Conservation (phyloP, 2,888 invertebrate species). For the Drosophila anomelani region DNA sequence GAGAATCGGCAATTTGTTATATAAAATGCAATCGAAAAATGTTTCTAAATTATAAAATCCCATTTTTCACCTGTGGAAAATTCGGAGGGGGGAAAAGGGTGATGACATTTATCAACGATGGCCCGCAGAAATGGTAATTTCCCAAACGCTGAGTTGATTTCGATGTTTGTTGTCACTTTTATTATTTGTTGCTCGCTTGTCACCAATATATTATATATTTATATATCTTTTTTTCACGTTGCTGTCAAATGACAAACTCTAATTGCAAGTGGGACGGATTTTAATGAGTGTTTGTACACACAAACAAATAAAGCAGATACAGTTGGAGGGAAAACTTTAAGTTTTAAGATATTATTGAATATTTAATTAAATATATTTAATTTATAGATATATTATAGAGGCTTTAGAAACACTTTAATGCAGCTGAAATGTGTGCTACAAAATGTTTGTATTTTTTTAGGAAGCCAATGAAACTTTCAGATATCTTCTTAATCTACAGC, state of each 20-base stretch:
- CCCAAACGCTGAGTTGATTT: constrained; percentile 11
- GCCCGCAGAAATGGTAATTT: constrained; percentile 8
- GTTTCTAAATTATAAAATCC: constrained; percentile 16
- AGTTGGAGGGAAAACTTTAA: neutral
- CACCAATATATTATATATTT: constrained; percentile 59
- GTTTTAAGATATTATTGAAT: no score
- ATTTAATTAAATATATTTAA: neutral
- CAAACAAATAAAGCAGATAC: constrained; percentile 5
- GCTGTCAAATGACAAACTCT: constrained; percentile 77
- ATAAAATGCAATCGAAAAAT: neutral
- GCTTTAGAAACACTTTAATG: no score
- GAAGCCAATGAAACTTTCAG: no score
- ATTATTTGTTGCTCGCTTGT: constrained; percentile 45
- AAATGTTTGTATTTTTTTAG: neutral
- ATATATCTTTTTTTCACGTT: constrained; percentile 30
- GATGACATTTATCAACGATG: constrained; percentile 38
- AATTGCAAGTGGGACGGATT: constrained; percentile 75
- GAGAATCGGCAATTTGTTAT: neutral
- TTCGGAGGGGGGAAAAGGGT: neutral
- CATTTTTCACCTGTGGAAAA: constrained; percentile 9
- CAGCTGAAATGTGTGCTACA: neutral
- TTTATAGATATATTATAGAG: no score
- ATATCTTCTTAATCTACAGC: no score
- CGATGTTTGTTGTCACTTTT: constrained; percentile 38
- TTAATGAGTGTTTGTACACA: constrained; percentile 61